phyloP scores from a whole-genome alignment of 2,113 vertebrate genomes.

The Equus przewalskii region DNA sequence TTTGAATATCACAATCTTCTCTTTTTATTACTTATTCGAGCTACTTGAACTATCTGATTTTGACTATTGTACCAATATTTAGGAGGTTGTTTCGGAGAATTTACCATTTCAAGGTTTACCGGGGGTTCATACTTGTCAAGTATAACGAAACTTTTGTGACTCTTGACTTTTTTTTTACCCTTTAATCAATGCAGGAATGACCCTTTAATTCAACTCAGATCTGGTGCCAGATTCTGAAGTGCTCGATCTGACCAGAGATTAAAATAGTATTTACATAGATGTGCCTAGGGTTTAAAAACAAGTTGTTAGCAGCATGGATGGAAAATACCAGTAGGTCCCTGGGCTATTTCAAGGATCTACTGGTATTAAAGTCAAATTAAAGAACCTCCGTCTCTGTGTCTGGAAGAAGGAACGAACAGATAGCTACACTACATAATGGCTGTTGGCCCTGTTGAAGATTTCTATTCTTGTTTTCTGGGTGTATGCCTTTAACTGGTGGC shows the following conservation, averaged over 20 bases:
- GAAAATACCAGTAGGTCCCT: background rate
- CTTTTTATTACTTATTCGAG: background rate
- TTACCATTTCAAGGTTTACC: constrained; percentile 29
- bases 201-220: background rate
- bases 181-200: background rate
- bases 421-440: background rate
- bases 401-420: background rate
- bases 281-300: background rate
- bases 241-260: background rate
- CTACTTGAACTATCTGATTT: constrained; percentile 9
- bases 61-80: background rate
- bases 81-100: background rate
- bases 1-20: background rate
- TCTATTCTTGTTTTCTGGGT: background rate
- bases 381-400: background rate
- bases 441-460: background rate
- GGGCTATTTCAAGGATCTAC: background rate
- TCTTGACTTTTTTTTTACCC: background rate
- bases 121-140: background rate
- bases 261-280: background rate
- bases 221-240: background rate
- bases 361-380: constrained; percentile 3
- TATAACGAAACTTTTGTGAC: background rate
- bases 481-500: background rate
- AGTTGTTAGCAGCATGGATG: background rate